Evolutionary conservation across 2,888 invertebrate genomes (phyloP), one percentile per base, ranked within the genome.

Genomic region (Dorcus parallelipipedus): DNA sequence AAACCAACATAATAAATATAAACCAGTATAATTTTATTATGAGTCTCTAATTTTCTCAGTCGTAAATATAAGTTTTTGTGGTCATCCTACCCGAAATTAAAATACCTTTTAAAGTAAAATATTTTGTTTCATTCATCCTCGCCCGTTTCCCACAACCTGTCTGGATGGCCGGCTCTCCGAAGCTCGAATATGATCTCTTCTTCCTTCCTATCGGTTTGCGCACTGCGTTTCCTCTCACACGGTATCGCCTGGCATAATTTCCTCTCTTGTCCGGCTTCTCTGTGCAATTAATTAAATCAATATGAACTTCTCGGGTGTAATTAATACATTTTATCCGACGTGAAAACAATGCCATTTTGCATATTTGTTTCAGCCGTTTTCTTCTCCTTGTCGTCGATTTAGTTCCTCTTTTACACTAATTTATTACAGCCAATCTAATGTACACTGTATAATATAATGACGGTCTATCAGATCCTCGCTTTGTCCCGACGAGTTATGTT

Each of bases 401-500:
- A 54, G 54, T 54, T 54, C 38, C 47, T 54, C 39, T 40, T 43
- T 23, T 39, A 47, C 59, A 56, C 55, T 59, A 59, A 59, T 56
- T 59, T 56, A 59, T 59, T 59, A 51, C 55, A 42, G 50, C 59
- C 55, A 59, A 56, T 59, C 56, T 59, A 59, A 59, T 52, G 59
- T 59, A 59, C 56, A 47, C 56, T 58, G 61, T 59, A 61, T 61
- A 63, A 63, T 59, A 63, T 63, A 63, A 63, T 63, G 61, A 64
- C 60, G 63, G 60, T 59, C 60, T 64, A 63, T 66, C 62, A 64
- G 64, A 63, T 64, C 61, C 45, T 63, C 64, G 67, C 66, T 64
- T 62, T 65, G 67, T 67, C 62, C 64, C 65, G 69, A 74, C 26
- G 72, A 75, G 69, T 75, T 74, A 75, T 74, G 72, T 73, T 73